Conservation (phyloP, 2,113 vertebrate genomes). For the Syrrhaptes paradoxus region DNA sequence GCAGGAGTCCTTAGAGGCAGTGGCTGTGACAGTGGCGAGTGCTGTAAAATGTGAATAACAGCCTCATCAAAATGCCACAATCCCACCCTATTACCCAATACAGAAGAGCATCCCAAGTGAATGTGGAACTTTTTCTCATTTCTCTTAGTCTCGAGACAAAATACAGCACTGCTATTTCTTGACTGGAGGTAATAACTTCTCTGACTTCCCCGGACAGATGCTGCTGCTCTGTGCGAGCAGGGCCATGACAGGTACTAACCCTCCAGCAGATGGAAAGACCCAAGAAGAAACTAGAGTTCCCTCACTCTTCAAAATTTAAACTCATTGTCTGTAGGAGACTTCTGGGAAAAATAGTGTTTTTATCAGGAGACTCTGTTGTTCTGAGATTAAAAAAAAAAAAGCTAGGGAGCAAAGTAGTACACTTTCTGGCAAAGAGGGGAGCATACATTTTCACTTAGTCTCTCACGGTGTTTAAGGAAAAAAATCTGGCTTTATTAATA, state of each 20-base stretch:
- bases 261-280: neutral
- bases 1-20: neutral
- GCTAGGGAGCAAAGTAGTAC: neutral
- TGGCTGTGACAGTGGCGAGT: fast-evolving
- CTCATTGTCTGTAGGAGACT: neutral
- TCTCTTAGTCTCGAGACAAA: neutral
- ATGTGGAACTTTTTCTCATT: neutral
- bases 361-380: neutral
- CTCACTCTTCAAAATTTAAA: neutral
- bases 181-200: neutral
- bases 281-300: neutral
- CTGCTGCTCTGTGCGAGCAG: neutral
- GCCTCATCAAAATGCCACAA: neutral
- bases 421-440: neutral
- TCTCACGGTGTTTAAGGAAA: neutral
- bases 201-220: neutral
- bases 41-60: neutral
- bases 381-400: neutral
- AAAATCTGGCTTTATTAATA: neutral
- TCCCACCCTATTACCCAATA: neutral
- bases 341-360: neutral
- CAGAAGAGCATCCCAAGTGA: neutral
- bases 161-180: neutral
- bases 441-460: neutral
- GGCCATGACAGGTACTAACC: neutral